Evolutionary conservation across 2,113 vertebrate genomes (phyloP).

Genomic region (Bothrops jararaca): DNA sequence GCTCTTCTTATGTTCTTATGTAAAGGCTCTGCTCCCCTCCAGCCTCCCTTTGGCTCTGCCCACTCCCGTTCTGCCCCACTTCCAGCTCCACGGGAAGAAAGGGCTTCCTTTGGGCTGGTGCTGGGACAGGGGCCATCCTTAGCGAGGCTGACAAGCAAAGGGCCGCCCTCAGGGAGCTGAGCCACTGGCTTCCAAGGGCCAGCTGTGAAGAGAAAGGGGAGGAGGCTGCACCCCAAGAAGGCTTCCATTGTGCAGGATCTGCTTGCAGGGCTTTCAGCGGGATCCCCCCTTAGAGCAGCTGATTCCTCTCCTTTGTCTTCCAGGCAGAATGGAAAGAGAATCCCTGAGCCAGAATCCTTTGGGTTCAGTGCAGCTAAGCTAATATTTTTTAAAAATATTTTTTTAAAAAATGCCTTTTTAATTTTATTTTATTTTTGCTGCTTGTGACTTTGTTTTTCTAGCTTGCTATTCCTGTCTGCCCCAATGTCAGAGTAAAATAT

Average conservation of each 20-base stretch:
- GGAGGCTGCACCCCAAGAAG: not conserved
- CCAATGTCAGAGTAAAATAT: not conserved
- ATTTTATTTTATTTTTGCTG: not conserved
- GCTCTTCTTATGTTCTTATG: too few species aligned
- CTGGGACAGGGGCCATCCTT: not conserved
- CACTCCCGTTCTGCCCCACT: too few species aligned
- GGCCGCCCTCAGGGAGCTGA: not conserved
- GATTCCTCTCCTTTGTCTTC: not conserved
- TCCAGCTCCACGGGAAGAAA: not conserved
- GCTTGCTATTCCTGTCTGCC: not conserved
- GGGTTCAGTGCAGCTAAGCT: not conserved
- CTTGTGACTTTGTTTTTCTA: not conserved
- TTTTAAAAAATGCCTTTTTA: too few species aligned
- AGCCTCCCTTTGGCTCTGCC: not conserved
- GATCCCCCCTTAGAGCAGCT: not conserved
- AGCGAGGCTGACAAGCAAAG: not conserved
- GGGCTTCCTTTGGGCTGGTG: not conserved
- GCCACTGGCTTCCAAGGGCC: not conserved
- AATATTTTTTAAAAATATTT: not conserved
- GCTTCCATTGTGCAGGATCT: not conserved
- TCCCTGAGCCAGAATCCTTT: not conserved
- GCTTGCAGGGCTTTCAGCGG: not conserved
- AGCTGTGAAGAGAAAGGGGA: not conserved
- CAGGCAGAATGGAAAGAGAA: not conserved
- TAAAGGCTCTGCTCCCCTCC: not conserved